Percentiles rank a stretch among this genome's conserved stretches.
These are phyloP conservation scores for Radopholus similis DNA, from an alignment of 1,140 invertebrate genomes.

Conservation along the genomic window DNA sequence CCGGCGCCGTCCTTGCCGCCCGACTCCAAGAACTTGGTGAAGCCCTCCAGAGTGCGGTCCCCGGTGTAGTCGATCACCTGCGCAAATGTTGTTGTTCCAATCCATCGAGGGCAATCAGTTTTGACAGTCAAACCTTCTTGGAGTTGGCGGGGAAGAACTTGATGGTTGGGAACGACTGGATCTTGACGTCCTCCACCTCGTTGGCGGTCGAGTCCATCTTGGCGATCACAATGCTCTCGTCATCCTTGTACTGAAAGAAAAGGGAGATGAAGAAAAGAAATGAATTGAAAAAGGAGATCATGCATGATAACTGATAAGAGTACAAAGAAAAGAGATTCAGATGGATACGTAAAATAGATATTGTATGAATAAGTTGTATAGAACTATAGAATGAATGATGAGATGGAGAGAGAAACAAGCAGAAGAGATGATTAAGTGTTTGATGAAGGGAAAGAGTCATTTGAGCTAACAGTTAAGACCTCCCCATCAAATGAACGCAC, in stretches of 20 bases:
- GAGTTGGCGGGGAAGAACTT: slow-evolving; percentile 72
- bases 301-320: too few species aligned
- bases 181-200: slow-evolving; percentile 82
- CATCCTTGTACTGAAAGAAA: slow-evolving; percentile 67
- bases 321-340: too few species aligned
- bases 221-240: slow-evolving; percentile 81
- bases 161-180: slow-evolving; percentile 92
- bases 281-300: too few species aligned
- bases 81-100: slow-evolving; percentile 39
- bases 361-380: too few species aligned
- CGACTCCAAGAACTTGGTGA: slow-evolving; percentile 83
- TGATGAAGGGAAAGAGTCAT: not conserved
- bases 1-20: slow-evolving; percentile 68
- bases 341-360: too few species aligned
- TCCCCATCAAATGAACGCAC: slow-evolving; percentile 54
- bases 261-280: too few species aligned
- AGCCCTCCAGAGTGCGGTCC: slow-evolving; percentile 85
- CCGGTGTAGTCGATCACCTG: slow-evolving; percentile 85
- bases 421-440: too few species aligned
- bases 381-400: too few species aligned
- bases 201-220: slow-evolving; percentile 98
- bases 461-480: not conserved
- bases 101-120: slow-evolving; percentile 68
- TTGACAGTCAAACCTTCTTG: slow-evolving; percentile 62
- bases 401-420: too few species aligned